Percentiles rank a stretch among this genome's conserved stretches.
Evolutionary conservation across 2,888 invertebrate species (phyloP).

Genomic region (Enchytraeus crypticus): DNA sequence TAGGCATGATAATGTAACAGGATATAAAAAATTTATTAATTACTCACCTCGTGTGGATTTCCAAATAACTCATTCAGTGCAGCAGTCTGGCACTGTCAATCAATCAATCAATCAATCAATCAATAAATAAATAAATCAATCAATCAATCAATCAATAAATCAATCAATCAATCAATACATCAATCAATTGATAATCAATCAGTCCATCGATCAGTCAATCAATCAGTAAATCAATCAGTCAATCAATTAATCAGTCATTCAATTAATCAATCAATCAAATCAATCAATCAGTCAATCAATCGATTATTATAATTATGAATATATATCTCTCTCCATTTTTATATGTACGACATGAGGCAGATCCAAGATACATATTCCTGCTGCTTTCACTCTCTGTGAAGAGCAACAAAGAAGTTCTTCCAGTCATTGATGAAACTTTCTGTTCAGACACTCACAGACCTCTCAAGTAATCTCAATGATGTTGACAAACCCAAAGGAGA

Average conservation of each 20-base stretch:
- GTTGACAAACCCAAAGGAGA: background rate
- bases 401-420: background rate
- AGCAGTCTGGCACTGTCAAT: constrained; percentile 83
- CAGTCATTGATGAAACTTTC: background rate
- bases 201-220: no score
- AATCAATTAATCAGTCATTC: no score
- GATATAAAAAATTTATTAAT: background rate
- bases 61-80: constrained; percentile 94
- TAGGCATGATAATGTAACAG: no score
- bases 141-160: no score
- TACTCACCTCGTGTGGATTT: constrained; percentile 58
- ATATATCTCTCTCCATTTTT: background rate
- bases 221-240: no score
- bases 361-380: background rate
- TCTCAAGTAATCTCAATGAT: background rate
- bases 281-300: no score
- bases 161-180: no score
- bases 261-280: no score
- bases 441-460: background rate
- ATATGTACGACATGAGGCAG: background rate
- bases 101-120: background rate
- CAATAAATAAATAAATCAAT: background rate
- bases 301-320: no score
- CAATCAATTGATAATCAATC: no score
- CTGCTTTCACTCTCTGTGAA: background rate